A percentile compares a stretch with the other conserved stretches of the same genome.
phyloP scores from a whole-genome alignment of 2,113 vertebrate genomes.

The Cathartes aura region DNA sequence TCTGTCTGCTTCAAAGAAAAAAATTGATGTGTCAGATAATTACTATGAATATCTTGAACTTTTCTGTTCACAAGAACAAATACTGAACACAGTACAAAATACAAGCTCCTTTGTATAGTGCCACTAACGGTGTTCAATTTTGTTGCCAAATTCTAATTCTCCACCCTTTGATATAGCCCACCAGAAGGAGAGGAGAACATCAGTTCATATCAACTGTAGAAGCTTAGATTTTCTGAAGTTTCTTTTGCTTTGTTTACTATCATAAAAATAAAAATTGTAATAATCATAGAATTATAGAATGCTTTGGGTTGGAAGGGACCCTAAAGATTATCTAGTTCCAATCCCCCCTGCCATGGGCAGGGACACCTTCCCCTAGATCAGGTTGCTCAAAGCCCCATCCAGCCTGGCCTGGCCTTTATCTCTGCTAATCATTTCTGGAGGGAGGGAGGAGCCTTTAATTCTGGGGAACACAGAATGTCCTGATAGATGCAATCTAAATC shows the following conservation, averaged over 20 bases:
- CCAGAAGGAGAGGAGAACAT: not conserved
- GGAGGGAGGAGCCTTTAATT: no score
- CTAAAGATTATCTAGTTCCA: no score
- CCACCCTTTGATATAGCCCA: not conserved
- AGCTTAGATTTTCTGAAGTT: not conserved
- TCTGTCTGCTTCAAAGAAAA: not conserved
- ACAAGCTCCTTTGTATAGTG: not conserved
- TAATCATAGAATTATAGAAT: no score
- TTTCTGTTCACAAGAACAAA: not conserved
- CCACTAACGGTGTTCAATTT: not conserved
- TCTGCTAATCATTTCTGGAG: no score
- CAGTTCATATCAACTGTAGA: not conserved
- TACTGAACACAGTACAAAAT: not conserved
- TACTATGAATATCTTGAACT: not conserved
- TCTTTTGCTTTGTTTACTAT: not conserved
- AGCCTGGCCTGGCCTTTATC: no score
- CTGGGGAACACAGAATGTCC: no score
- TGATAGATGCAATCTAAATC: no score
- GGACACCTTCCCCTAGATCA: no score
- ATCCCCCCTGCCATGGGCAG: no score
- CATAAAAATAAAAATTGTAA: not conserved
- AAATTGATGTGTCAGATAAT: not conserved
- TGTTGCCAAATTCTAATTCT: not conserved
- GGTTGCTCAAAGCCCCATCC: no score
- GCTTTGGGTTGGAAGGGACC: no score